phyloP scores from a whole-genome alignment of 2,113 vertebrate species.

The Trichomycterus rosablanca region DNA sequence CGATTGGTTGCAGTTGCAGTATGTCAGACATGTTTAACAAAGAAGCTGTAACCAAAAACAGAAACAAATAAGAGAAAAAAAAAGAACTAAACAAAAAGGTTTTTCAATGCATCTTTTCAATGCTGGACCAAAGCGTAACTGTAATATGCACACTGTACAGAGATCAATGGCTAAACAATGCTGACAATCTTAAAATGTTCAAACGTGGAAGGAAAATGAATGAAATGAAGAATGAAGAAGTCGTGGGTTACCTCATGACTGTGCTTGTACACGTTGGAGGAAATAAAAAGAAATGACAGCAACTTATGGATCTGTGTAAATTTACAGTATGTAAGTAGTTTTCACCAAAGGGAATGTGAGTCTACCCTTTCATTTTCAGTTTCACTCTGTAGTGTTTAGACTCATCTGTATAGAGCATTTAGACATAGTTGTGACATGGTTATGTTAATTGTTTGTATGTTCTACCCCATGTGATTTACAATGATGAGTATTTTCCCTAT shows the following conservation, averaged over 20 bases:
- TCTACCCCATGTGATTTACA: constrained; percentile 47
- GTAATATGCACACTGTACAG: constrained; percentile 99
- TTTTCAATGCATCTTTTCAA: constrained; percentile 87
- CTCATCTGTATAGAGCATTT: constrained; percentile 69
- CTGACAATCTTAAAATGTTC: constrained; percentile 97
- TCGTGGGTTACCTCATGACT: constrained; percentile 95
- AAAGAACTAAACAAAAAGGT: constrained; percentile 40
- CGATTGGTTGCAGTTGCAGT: constrained; percentile 59
- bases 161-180: constrained; percentile 83
- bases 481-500: constrained; percentile 51
- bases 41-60: constrained; percentile 96
- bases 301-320: constrained; percentile 72
- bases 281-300: constrained; percentile 50
- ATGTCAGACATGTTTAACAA: constrained; percentile 71
- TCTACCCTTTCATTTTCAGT: constrained; percentile 62
- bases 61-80: constrained; percentile 26
- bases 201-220: constrained; percentile 75
- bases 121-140: constrained; percentile 99
- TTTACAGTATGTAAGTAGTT: constrained; percentile 75
- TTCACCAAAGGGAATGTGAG: constrained; percentile 56
- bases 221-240: constrained; percentile 69
- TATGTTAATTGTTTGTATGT: constrained; percentile 40
- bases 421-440: constrained; percentile 44
- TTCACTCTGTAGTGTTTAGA: constrained; percentile 78
- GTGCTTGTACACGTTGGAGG: constrained; percentile 76